Percentiles rank a stretch among this genome's conserved stretches.
Evolutionary conservation across 2,113 vertebrate genomes (phyloP).

Genomic region (Cervus canadensis): DNA sequence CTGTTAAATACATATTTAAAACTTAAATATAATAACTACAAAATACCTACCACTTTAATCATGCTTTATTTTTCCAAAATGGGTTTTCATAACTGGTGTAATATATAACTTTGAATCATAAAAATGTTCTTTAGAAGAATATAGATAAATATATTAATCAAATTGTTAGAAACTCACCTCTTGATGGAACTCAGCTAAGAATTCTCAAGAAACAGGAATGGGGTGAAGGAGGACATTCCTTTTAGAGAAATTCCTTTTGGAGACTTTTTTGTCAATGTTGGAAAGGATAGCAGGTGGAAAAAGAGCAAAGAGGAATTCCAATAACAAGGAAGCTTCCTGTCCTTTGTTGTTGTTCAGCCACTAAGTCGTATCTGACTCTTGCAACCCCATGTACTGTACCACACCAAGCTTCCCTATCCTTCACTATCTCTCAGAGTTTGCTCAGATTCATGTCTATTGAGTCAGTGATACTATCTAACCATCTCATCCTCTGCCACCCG

Average conservation of each 20-base stretch:
- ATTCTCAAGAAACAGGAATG: neutral
- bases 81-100: conserved; percentile 78
- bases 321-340: neutral
- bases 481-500: too few species aligned
- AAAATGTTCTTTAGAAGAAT: conserved; percentile 61
- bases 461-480: too few species aligned
- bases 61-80: conserved; percentile 78
- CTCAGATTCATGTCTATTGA: too few species aligned
- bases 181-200: neutral
- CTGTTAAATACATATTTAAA: conserved; percentile 77
- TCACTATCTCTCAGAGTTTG: too few species aligned
- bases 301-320: neutral
- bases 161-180: conserved; percentile 32
- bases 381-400: too few species aligned
- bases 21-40: conserved; percentile 64
- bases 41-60: conserved; percentile 74
- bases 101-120: conserved; percentile 77
- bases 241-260: neutral
- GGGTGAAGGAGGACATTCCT: neutral
- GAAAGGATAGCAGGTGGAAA: neutral
- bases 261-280: neutral
- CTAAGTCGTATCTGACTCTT: too few species aligned
- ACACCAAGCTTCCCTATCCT: too few species aligned
- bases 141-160: conserved; percentile 67
- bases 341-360: neutral